Evolutionary conservation across 1,140 invertebrate genomes (phyloP), one percentile per base, ranked within the genome.

Genomic region (Temnothorax nylanderi): DNA sequence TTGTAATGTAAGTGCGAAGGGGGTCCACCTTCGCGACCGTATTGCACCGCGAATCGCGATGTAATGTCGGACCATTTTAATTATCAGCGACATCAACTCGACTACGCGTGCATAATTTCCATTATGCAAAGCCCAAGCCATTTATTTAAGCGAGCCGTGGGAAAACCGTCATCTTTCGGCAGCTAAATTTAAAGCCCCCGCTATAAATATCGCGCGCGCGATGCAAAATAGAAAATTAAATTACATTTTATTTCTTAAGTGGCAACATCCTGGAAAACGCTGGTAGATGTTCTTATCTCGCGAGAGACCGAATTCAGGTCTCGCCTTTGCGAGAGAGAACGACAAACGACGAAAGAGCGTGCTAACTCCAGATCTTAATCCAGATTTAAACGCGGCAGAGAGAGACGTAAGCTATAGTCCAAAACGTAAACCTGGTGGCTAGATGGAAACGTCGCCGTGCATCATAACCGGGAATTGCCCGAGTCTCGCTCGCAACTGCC

Each of bases 301-400:
- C 21, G 49, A n/a, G 26, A 80, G 64, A 37, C 21, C n/a, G 13
- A 84, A 74, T 74, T 37, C 32, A 10, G 37, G 32, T 26, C 26
- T 26, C 26, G 13, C 6, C 6, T 44, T 34, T 44, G 49, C 37
- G 62, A 44, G 26, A 34, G 21, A 26, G 0, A 69, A 41, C 77
- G 44, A 49, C 54, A 37, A 74, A 32, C 32, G 34, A 51, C 69
- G 58, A 74, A 74, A 84, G 69, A 75, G 44, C 54, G 54, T 75
- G 69, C 54, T 32, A 75, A 32, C 54, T 75, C 18, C 18, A 26
- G 56, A 60, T 84, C 80, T 84, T 84, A 84, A 84, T 84, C 69
- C 80, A 84, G 69, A 84, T 84, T 84, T 84, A 84, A 84, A 74
- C 69, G 41, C 32, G n/a, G n/a, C n/a, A 18, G 60, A 3, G 26